These are phyloP conservation scores for Drosophila eugracilis DNA, from an alignment of 1,140 invertebrate genomes.

Conservation along the genomic window DNA sequence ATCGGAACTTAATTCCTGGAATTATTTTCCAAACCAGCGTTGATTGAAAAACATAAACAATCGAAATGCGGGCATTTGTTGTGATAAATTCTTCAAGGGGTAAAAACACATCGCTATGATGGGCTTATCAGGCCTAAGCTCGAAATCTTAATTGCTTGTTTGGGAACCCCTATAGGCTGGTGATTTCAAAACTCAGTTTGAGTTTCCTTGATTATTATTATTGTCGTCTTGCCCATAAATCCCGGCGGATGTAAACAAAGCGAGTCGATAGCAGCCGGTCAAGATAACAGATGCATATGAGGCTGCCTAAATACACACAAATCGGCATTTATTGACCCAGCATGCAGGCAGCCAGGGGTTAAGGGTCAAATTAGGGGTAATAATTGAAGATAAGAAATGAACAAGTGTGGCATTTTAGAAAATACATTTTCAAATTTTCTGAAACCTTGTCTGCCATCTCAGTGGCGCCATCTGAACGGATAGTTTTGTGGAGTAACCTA, in stretches of 20 bases:
- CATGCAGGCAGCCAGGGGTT: conserved; percentile 20
- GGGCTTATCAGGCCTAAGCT: conserved; percentile 13
- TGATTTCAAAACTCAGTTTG: conserved; percentile 1
- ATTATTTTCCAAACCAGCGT: conserved; percentile 19
- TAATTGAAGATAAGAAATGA: background rate
- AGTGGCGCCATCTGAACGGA: conserved; percentile 1
- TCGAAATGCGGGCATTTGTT: conserved; percentile 26
- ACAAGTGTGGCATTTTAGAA: background rate
- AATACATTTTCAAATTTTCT: background rate
- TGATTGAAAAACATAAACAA: conserved; percentile 40
- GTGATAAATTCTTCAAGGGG: conserved; percentile 3
- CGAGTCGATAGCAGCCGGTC: conserved; percentile 22
- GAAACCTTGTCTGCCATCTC: background rate
- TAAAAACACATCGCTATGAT: conserved; percentile 23
- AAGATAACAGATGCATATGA: conserved; percentile 37
- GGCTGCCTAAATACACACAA: conserved; percentile 21
- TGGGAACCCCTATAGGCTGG: conserved; percentile 12
- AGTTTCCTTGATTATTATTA: conserved; percentile 31
- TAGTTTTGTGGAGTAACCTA: too few species aligned
- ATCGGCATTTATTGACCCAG: conserved; percentile 13
- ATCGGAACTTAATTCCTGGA: conserved; percentile 47
- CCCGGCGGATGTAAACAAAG: conserved; percentile 36
- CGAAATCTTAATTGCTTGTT: conserved; percentile 23
- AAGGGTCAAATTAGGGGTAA: conserved; percentile 19
- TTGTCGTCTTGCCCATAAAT: conserved; percentile 4